Evolutionary conservation across 92 coral and sea anemone species (phyloP), one percentile per base, ranked within the genome.

Genomic region (Pocillopora grandis): DNA sequence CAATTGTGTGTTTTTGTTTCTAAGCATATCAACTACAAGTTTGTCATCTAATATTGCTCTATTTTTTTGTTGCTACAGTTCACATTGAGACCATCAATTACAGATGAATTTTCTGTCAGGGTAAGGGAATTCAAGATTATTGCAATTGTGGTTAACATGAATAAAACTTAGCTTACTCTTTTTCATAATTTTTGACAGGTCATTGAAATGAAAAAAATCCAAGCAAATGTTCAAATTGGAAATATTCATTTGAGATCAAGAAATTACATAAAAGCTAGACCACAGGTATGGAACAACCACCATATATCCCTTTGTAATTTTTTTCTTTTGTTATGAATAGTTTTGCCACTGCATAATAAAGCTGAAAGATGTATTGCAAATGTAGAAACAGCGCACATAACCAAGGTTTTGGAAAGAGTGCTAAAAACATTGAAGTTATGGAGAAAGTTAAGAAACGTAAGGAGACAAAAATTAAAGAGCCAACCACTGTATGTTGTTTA

Each of bases 191-290:
- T 76, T 33, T 81, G 62, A 12, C 84, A 93, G 95, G 95, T 96
- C 27, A 93, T 96, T 64, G 98, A 94, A 77, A 89, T 96, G 92
- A 91, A 87, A 27, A 96, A 94, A 88, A 96, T 96, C 71, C 98
- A 92, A 71, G 87, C 98, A 0, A 96, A 96, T 69, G 88, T 92
- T 5, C 94, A 92, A 36, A 84, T 96, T 68, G 98, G 99, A 12
- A 94, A 90, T 75, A 92, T 94, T 60, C 84, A 90, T 3, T 60
- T 96, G 61, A 87, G 96, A 56, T 92, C 95, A 2, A 87, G 99
- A 42, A 96, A 94, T 86, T 96, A 94, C 88, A 94, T 96, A 81
- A 90, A 91, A 58, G 93, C 98, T 9, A 88, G 93, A 70, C 96
- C 94, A 57, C 98, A 94, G 94, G 99, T 96, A 82, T 2, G 16